Conservation (phyloP, 1,140 invertebrate genomes). For the Augochlora pura region DNA sequence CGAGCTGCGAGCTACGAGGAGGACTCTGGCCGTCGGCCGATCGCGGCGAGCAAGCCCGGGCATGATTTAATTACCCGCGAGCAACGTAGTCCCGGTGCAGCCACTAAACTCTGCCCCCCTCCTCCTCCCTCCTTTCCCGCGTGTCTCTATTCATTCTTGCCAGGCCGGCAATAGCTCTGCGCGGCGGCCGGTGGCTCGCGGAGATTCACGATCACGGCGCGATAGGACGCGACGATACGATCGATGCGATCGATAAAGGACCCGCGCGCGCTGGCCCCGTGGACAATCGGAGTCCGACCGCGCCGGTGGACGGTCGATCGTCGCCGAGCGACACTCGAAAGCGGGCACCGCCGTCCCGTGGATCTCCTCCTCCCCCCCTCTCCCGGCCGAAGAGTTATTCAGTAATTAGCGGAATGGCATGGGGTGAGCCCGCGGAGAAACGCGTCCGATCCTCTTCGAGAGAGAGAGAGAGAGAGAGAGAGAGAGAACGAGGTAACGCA, state of each 20-base stretch:
- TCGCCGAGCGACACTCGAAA: conserved; percentile 47
- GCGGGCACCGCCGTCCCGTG: conserved; percentile 2
- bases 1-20: too few relatives aligned
- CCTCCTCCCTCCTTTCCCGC: neutral
- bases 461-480: too few relatives aligned
- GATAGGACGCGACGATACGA: conserved; percentile 64
- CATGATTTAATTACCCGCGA: conserved; percentile 69
- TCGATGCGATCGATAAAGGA: conserved; percentile 60
- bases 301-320: conserved; percentile 45
- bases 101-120: conserved; percentile 38
- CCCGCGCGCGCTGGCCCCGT: too few relatives aligned
- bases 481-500: conserved; percentile 35
- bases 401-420: conserved; percentile 63
- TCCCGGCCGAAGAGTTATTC: conserved; percentile 58
- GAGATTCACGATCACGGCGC: conserved; percentile 56
- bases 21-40: conserved; percentile 35
- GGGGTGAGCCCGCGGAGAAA: neutral
- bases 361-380: too few relatives aligned
- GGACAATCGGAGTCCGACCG: conserved; percentile 35
- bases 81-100: conserved; percentile 6
- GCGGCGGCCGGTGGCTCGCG: neutral
- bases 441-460: conserved; percentile 5
- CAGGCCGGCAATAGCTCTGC: conserved; percentile 41
- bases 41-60: conserved; percentile 8
- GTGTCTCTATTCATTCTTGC: conserved; percentile 46